Base-by-base conservation (phyloP, 2,113 vertebrate species). In the Pandion haliaetus region DNA sequence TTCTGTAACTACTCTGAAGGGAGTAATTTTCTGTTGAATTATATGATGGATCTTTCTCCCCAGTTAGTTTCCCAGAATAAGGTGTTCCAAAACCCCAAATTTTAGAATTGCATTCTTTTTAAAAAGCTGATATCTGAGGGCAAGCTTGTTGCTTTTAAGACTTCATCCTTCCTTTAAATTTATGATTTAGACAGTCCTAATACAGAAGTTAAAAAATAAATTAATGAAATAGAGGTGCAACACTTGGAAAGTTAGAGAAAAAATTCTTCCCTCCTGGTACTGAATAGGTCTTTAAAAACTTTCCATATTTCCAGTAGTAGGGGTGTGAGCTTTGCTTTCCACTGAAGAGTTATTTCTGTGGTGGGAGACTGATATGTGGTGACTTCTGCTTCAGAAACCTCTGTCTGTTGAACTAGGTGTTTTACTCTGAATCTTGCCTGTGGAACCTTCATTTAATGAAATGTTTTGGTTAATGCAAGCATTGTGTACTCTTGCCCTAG, bases 271-370 rank as follows among this genome's bases (percentile, higher is more conserved):
- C 81, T 90, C 74, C 29, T 82, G 90, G n/a, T 95, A 86, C 72
- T 96, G 91, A 92, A 50, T 73, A 88, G 42, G 59, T 49, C 76
- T 96, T 92, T 74, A 82, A 88, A 95, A 88, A 84, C 50, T 70
- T 90, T 73, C 77, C 3, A 0, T 80, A 12, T 73, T 94, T 87
- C 65, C 82, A 90, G 62, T 12, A 71, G 70, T 34, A 55, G 82
- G 96, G 58, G 52, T 93, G 86, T 92, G 88, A 95, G 62, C 65
- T 95, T 93, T 95, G 93, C 86, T 96, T 96, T 97, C 86, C 91
- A 67, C 66, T 94, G 77, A 58, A 74, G 65, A 93, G 62, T 76
- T 77, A 93, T 92, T 88, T 92, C 93, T 97, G 90, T 90, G 86
- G 88, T 88, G 77, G 77, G 42, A 66, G 58, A 29, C 59, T 91